Base-by-base conservation (phyloP, 2,797 vertebrate species). In the Cryptoblepharus egeriae region DNA sequence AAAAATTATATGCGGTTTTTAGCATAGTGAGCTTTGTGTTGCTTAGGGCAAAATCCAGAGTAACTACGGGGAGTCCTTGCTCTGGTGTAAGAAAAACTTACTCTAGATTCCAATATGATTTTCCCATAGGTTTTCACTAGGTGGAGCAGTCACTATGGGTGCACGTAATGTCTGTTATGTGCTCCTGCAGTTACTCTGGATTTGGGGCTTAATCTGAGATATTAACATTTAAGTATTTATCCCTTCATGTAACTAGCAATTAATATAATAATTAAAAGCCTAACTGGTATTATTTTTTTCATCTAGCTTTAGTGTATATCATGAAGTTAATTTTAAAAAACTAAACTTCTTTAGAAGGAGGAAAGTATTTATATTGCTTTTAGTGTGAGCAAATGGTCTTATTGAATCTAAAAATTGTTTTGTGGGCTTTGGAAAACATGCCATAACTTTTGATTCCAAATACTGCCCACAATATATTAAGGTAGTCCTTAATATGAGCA, bases 211-310 rank as follows among this genome's bases (percentile, higher is more conserved):
- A 49, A 87, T 39, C n/a, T 81, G 2, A 26, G 65, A 0, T 5
- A 2, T 68, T 16, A 77, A 28, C 2, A 3, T 32, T 4, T 39
- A 42, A 57, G 69, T 3, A 1, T 3, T 16, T 42, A 75, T 73
- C 55, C 20, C 13, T 71, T 26, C 11, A 4, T 79, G 88, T 73
- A 22, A 83, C 83, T 82, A 81, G 63, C 30, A 35, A 77, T 81
- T 60, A 86, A 49, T 71, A 30, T 71, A 67, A 12, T 78, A 82
- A 82, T 75, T 85, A 60, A 80, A 83, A 77, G 80, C 71, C 42
- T 37, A 75, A 71, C 68, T n/a, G 60, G 32, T 0, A 0, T 55
- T 68, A 81, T 28, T 84, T 89, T 63, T 77, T 16, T 49, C 49
- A 84, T 65, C 9, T 49, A 75, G 15, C 5, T 71, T 67, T 39